phyloP scores from a whole-genome alignment of 2,797 vertebrate species.

The Selene dorsalis region DNA sequence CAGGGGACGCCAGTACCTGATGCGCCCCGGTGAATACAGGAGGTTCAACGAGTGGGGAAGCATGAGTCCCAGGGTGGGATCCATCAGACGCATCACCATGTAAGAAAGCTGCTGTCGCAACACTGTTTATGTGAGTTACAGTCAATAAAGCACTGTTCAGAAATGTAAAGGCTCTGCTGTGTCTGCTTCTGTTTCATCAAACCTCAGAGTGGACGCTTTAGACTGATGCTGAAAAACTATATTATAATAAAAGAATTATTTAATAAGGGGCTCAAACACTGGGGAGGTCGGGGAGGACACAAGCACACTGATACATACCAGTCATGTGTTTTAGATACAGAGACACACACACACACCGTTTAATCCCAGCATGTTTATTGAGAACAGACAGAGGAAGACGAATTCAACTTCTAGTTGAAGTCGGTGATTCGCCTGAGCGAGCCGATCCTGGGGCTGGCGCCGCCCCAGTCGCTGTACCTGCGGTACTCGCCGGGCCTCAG shows the following conservation, averaged over 20 bases:
- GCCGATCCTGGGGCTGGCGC: constrained; percentile 67
- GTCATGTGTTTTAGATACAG: constrained; percentile 21
- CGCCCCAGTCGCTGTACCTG: constrained; percentile 73
- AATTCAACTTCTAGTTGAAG: constrained; percentile 61
- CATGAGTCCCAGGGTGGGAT: constrained; percentile 72
- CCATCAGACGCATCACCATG: constrained; percentile 67
- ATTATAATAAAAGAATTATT: not conserved
- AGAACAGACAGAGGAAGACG: constrained; percentile 47
- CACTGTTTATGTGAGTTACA: constrained; percentile 18
- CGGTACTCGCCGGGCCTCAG: constrained; percentile 76
- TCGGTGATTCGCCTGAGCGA: constrained; percentile 74
- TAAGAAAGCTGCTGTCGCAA: constrained; percentile 37
- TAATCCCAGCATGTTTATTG: constrained; percentile 68
- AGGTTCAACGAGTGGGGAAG: constrained; percentile 77
- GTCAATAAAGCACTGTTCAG: constrained; percentile 47
- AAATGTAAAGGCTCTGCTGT: constrained; percentile 16
- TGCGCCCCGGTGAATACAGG: constrained; percentile 74
- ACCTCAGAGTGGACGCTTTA: not conserved
- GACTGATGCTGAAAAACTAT: not conserved
- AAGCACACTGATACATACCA: no score
- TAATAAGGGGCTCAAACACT: not conserved
- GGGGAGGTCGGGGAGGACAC: not conserved
- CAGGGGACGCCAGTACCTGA: constrained; percentile 74
- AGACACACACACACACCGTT: constrained; percentile 4
- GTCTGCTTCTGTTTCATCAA: not conserved